Evolutionary conservation across 2,888 invertebrate species (phyloP).

Genomic region (Agrenia bidenticulata): DNA sequence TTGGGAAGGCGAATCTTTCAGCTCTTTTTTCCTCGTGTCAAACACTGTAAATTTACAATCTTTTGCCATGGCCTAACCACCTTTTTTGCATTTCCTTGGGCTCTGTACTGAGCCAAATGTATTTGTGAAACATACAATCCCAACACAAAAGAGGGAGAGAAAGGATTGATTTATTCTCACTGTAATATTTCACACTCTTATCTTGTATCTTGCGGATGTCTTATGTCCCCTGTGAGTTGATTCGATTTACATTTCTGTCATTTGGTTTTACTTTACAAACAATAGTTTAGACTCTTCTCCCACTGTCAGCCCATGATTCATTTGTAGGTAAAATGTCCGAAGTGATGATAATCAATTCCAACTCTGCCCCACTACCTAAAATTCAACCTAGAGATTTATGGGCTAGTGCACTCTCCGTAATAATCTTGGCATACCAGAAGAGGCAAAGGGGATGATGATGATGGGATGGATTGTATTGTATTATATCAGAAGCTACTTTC

Average conservation of each 20-base stretch:
- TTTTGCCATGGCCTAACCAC: too few relatives aligned
- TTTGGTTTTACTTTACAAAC: conserved; percentile 4
- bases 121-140: too few relatives aligned
- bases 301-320: background rate
- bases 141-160: background rate
- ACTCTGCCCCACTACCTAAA: background rate
- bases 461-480: too few relatives aligned
- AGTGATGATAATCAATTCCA: background rate
- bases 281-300: background rate
- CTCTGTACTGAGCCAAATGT: too few relatives aligned
- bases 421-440: conserved; percentile 5
- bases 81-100: too few relatives aligned
- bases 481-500: conserved; percentile 1
- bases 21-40: too few relatives aligned
- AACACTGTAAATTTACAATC: too few relatives aligned
- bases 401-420: conserved; percentile 14
- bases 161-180: conserved; percentile 25
- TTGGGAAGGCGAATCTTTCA: too few relatives aligned
- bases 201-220: conserved; percentile 30
- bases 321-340: too few relatives aligned
- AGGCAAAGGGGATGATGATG: background rate
- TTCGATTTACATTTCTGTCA: conserved; percentile 28
- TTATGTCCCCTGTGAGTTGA: conserved; percentile 27
- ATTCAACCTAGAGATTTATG: conserved; percentile 7
- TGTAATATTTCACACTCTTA: conserved; percentile 32